Evolutionary conservation across 2,888 invertebrate species (phyloP).

Genomic region (Polymixis flavicincta): DNA sequence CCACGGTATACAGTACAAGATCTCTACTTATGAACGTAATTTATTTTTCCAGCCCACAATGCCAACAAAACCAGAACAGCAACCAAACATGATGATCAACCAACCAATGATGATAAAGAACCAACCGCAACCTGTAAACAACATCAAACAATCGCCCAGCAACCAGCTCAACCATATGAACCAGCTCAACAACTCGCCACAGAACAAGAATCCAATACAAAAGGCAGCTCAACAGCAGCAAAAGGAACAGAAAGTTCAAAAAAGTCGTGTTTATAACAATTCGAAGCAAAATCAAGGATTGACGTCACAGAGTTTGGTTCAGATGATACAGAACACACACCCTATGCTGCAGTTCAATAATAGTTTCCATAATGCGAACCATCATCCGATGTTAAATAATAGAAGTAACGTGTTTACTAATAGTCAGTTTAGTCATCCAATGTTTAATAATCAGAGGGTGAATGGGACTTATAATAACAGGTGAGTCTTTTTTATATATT

Average conservation of each 20-base stretch:
- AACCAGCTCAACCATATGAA: slow-evolving; percentile 60
- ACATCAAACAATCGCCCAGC: slow-evolving; percentile 62
- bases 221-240: slow-evolving; percentile 30
- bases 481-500: slow-evolving; percentile 58
- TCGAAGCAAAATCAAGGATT: slow-evolving; percentile 70
- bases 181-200: slow-evolving; percentile 71
- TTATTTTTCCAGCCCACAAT: slow-evolving; percentile 75
- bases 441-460: slow-evolving; percentile 75
- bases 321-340: slow-evolving; percentile 86
- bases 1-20: neutral
- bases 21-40: neutral
- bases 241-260: slow-evolving; percentile 76
- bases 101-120: slow-evolving; percentile 72
- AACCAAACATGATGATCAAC: slow-evolving; percentile 71
- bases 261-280: slow-evolving; percentile 81
- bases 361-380: slow-evolving; percentile 85
- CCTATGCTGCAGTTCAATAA: slow-evolving; percentile 84
- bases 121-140: slow-evolving; percentile 65
- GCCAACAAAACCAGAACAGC: slow-evolving; percentile 77
- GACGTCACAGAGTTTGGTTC: slow-evolving; percentile 84
- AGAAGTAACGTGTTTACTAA: slow-evolving; percentile 73
- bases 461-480: slow-evolving; percentile 79
- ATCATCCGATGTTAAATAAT: slow-evolving; percentile 84
- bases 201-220: slow-evolving; percentile 53
- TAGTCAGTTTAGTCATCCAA: slow-evolving; percentile 74